Base-by-base conservation (phyloP, 2,113 vertebrate species). In the Polypterus senegalus region DNA sequence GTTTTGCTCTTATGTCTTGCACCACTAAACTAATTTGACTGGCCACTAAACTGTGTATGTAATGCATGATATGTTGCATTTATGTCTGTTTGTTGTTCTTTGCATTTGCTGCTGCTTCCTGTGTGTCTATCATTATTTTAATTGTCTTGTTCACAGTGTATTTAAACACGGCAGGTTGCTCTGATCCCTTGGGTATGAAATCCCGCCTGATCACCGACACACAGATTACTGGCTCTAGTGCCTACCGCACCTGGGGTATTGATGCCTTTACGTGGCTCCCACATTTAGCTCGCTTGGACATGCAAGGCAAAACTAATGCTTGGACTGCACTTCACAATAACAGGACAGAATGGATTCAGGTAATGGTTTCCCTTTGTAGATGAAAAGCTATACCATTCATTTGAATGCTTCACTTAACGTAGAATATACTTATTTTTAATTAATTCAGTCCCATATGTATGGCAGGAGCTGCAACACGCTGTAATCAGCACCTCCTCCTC, bases 321-420 rank as follows among this genome's bases (percentile, higher is more conserved):
- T 99, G 96, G 96, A 88, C 93, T 0, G 90, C 96, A 0, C 79
- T 79, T 7, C 60, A 59, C 70, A 92, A 86, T 1, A 70, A 77
- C 52, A 83, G 67, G 48, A 82, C 83, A 0, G 90, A 97, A 74
- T 99, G 96, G 96, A 81, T 99, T 74, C 93, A 98, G 94, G 96
- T 97, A 66, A 9, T 45, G 7, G 27, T 43, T 4, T 57, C 54
- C 43, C 54, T 55, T 27, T 55, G 27, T 27, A 2, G 27, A 27
- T 27, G 27, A 27, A 27, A 27, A 27, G 27, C 27, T 27, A 27
- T 27, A 27, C 27, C 27, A 27, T 27, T 27, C 27, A 27, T 27
- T 27, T 27, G 27, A 27, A 27, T 27, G 27, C 27, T 27, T 27
- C 27, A 27, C 27, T 27, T 27, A 27, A 27, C 27, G 27, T 27